Evolutionary conservation across 1,140 invertebrate genomes (phyloP).

Genomic region (Drosophila kikkawai): DNA sequence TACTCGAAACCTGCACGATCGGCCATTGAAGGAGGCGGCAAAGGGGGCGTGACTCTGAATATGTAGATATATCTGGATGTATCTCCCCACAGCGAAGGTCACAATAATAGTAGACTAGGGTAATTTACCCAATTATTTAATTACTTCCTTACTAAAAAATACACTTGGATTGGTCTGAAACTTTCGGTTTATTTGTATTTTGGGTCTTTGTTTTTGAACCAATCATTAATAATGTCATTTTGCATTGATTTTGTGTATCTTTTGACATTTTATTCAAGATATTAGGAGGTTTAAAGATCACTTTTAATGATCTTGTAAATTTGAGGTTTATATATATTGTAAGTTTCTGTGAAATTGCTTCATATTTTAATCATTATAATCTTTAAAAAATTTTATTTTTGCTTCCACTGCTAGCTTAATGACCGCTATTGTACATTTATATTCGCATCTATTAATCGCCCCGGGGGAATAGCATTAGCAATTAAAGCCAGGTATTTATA

Average conservation of each 20-base stretch:
- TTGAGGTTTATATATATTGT: too few species aligned
- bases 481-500: constrained; percentile 56
- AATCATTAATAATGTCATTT: neutral
- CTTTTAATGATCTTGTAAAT: too few species aligned
- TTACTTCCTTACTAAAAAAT: neutral
- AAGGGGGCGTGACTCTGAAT: constrained; percentile 13
- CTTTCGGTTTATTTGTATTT: neutral
- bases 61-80: constrained; percentile 31
- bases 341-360: neutral
- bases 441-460: constrained; percentile 39
- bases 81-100: constrained; percentile 17
- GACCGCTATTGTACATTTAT: constrained; percentile 3
- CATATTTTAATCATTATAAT: neutral
- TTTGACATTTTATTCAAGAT: neutral
- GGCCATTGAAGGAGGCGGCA: constrained; percentile 17
- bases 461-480: constrained; percentile 67
- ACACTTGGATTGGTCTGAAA: neutral
- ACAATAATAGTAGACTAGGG: neutral
- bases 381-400: neutral
- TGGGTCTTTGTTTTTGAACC: neutral
- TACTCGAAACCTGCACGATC: constrained; percentile 60
- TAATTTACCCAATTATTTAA: constrained; percentile 1
- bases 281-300: neutral
- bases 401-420: neutral
- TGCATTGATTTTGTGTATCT: neutral